These are phyloP conservation scores for Tetrao urogallus DNA, from an alignment of 2,113 vertebrate species.

Conservation along the genomic window DNA sequence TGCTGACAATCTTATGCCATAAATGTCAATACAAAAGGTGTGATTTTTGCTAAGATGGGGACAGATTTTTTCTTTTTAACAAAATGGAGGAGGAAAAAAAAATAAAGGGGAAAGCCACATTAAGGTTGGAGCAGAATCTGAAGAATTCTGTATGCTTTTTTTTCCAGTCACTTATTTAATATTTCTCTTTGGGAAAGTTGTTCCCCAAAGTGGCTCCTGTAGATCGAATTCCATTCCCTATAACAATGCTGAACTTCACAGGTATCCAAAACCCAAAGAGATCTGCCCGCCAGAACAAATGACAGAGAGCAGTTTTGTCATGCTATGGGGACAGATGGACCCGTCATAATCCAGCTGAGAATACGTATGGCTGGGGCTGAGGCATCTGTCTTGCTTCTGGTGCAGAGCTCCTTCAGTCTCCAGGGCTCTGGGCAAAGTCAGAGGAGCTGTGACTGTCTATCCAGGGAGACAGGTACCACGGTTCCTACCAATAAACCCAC, in stretches of 20 bases:
- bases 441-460: neutral
- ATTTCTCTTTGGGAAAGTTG: neutral
- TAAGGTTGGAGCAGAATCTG: neutral
- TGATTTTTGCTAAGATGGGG: neutral
- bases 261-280: neutral
- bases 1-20: neutral
- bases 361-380: neutral
- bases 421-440: neutral
- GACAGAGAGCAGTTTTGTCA: neutral
- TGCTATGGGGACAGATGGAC: neutral
- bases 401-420: neutral
- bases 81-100: neutral
- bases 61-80: neutral
- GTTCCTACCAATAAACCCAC: neutral
- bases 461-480: neutral
- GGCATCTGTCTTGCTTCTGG: neutral
- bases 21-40: neutral
- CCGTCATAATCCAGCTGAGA: neutral
- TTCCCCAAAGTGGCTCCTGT: neutral
- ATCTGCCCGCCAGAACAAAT: neutral
- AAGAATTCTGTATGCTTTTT: neutral
- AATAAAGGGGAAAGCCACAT: neutral
- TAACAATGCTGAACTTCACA: neutral
- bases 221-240: neutral
- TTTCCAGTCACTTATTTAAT: neutral